Percentiles rank a stretch among this genome's conserved stretches.
Conservation (phyloP, 1,140 invertebrate genomes). For the Microplitis mediator region DNA sequence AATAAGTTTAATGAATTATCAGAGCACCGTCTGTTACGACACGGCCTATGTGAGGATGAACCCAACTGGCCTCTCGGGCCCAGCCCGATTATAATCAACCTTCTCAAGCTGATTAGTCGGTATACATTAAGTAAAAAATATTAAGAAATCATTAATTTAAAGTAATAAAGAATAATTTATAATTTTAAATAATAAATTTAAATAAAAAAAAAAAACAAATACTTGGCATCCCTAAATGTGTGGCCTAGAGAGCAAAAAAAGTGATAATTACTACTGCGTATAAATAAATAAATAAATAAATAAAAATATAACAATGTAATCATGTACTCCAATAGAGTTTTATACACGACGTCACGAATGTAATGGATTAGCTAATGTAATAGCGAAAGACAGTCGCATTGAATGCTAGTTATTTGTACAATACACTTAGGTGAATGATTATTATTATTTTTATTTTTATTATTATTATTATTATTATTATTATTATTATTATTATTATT, state of each 20-base stretch:
- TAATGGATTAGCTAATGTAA: slow-evolving; percentile 52
- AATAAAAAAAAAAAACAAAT: slow-evolving; percentile 37
- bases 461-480: no score
- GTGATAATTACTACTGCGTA: slow-evolving; percentile 62
- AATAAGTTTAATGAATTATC: slow-evolving; percentile 5
- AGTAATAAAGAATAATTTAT: slow-evolving; percentile 1
- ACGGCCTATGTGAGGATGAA: slow-evolving; percentile 61
- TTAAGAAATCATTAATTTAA: slow-evolving; percentile 9
- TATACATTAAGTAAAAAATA: slow-evolving; percentile 25
- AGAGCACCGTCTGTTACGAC: slow-evolving; percentile 22
- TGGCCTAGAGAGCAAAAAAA: slow-evolving; percentile 63
- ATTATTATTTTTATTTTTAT: slow-evolving; percentile 38
- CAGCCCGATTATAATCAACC: slow-evolving; percentile 46
- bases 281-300: slow-evolving; percentile 40
- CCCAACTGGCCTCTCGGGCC: slow-evolving; percentile 59
- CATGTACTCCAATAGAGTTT: slow-evolving; percentile 63
- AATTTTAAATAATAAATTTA: slow-evolving; percentile 15
- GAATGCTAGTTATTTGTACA: slow-evolving; percentile 63
- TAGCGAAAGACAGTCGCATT: slow-evolving; percentile 47
- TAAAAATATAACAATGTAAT: slow-evolving; percentile 58
- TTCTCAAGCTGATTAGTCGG: slow-evolving; percentile 34
- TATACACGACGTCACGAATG: slow-evolving; percentile 63
- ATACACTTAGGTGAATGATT: slow-evolving; percentile 62
- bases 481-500: no score
- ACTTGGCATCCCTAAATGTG: slow-evolving; percentile 57